Conservation (phyloP, 2,888 invertebrate species). For the Harpalus rufipes region DNA sequence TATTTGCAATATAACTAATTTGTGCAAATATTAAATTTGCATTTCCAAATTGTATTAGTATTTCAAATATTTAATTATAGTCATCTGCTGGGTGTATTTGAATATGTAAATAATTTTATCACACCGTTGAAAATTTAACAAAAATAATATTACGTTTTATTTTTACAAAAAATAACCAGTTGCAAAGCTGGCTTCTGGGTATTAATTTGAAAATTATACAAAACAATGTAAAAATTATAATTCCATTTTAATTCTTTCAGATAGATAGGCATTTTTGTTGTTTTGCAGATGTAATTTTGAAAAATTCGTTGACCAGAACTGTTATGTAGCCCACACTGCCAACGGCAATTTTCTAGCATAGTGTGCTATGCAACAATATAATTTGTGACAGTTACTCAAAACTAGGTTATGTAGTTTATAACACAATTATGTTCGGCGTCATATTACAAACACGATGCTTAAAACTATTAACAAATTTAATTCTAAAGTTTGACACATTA, state of each 20-base stretch:
- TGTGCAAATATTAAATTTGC: slow-evolving; percentile 16
- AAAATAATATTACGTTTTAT: background rate
- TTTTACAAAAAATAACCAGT: background rate
- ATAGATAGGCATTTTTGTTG: slow-evolving; percentile 31
- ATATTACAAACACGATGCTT: slow-evolving; percentile 44
- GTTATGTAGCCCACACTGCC: slow-evolving; percentile 12
- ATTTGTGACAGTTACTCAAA: slow-evolving; percentile 42
- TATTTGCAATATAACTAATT: slow-evolving; percentile 4
- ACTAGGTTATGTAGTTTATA: slow-evolving; percentile 47
- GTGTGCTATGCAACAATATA: slow-evolving; percentile 32
- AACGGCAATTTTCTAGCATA: slow-evolving; percentile 26
- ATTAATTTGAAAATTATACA: no score
- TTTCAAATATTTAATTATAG: slow-evolving; percentile 24
- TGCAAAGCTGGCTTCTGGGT: no score
- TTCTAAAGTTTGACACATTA: slow-evolving; percentile 52
- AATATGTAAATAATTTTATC: slow-evolving; percentile 1
- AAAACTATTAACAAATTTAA: slow-evolving; percentile 46
- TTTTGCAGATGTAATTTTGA: background rate
- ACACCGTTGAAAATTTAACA: background rate
- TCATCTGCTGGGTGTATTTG: background rate
- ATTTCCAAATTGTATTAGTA: background rate
- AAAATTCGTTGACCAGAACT: slow-evolving; percentile 12
- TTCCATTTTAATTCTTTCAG: background rate
- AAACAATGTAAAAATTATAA: background rate
- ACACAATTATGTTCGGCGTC: slow-evolving; percentile 47